Evolutionary conservation across 2,797 vertebrate species (phyloP).

Genomic region (Lutjanus argentimaculatus): DNA sequence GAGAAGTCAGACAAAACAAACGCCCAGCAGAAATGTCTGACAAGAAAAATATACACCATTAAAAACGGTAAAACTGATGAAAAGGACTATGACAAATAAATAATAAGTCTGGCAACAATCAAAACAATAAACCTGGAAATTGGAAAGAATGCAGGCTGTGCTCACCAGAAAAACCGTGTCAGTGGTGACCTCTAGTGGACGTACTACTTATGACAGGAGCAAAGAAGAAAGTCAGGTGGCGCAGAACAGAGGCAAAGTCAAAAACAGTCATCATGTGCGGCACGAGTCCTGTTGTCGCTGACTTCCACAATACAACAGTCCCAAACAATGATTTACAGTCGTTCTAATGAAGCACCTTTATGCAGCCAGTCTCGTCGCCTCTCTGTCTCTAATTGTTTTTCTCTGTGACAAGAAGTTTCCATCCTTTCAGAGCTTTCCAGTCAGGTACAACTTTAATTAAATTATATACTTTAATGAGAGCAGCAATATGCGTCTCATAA

Average conservation of each 20-base stretch:
- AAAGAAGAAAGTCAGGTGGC: too few relatives aligned
- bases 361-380: not conserved
- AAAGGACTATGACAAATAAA: too few relatives aligned
- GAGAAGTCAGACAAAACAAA: too few relatives aligned
- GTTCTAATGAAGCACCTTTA: not conserved
- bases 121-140: not conserved
- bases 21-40: too few relatives aligned
- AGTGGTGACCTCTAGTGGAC: too few relatives aligned
- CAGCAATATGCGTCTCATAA: slow-evolving; percentile 12
- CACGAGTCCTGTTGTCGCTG: too few relatives aligned
- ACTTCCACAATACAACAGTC: not conserved
- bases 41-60: too few relatives aligned
- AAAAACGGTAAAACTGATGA: too few relatives aligned
- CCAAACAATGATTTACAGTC: slow-evolving; percentile 5
- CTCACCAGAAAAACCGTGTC: too few relatives aligned
- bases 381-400: not conserved
- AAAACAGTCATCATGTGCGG: too few relatives aligned
- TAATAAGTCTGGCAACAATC: not conserved
- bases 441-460: slow-evolving; percentile 21
- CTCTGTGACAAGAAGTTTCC: not conserved
- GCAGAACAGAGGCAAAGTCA: too few relatives aligned
- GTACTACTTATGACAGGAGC: too few relatives aligned
- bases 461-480: slow-evolving; percentile 41
- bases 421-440: slow-evolving; percentile 15
- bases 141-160: not conserved